Conservation (phyloP, 1,140 invertebrate species). For the Drosophila pseudoobscura region DNA sequence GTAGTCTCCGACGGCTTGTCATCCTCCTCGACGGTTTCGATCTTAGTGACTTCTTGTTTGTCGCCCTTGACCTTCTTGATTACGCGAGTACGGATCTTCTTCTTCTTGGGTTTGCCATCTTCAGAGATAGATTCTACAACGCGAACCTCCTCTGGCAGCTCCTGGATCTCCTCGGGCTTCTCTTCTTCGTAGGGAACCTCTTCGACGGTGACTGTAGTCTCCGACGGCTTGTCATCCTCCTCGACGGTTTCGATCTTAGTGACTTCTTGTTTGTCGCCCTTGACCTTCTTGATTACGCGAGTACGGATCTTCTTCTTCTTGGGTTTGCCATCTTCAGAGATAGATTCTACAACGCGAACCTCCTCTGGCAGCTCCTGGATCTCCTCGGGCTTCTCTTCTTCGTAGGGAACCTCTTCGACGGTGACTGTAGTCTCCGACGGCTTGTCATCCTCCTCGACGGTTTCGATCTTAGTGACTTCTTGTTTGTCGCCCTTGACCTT, state of each 20-base stretch:
- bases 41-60: constrained; percentile 8
- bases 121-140: constrained; percentile 1
- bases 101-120: constrained; percentile 10
- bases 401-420: neutral
- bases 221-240: constrained; percentile 10
- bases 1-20: neutral
- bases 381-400: neutral
- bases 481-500: constrained; percentile 12
- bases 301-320: constrained; percentile 16
- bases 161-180: neutral
- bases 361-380: constrained; percentile 7
- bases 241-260: constrained; percentile 13
- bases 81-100: constrained; percentile 9
- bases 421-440: constrained; percentile 4
- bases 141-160: constrained; percentile 3
- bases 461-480: constrained; percentile 11
- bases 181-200: neutral
- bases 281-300: constrained; percentile 13
- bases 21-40: constrained; percentile 11
- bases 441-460: constrained; percentile 11
- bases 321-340: constrained; percentile 2
- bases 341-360: neutral
- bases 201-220: constrained; percentile 9
- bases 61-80: constrained; percentile 15
- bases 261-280: constrained; percentile 9